A percentile compares a stretch with the other conserved stretches of the same genome.
phyloP scores from a whole-genome alignment of 2,797 vertebrate species.

The Iguana delicatissima region DNA sequence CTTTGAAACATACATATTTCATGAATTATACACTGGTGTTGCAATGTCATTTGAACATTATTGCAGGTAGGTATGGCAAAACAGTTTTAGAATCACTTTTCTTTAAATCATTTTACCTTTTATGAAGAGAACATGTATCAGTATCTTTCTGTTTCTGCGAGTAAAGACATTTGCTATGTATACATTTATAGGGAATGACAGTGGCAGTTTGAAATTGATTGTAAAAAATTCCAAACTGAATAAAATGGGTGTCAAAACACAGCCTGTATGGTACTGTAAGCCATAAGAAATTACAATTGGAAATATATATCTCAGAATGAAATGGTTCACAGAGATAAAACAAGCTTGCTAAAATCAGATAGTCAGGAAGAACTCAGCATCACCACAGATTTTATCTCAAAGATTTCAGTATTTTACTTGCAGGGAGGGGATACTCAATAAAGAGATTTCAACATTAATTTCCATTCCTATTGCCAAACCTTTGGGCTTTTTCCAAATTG shows the following conservation, averaged over 20 bases:
- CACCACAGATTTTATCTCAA: conserved; percentile 8
- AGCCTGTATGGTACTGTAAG: conserved; percentile 46
- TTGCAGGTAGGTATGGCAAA: neutral
- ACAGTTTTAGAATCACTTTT: neutral
- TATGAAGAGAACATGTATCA: conserved; percentile 1
- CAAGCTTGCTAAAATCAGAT: conserved; percentile 8
- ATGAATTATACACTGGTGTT: neutral
- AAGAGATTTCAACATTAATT: conserved; percentile 19
- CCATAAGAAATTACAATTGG: conserved; percentile 45
- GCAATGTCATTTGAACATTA: neutral
- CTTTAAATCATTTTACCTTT: neutral
- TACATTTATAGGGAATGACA: conserved; percentile 1
- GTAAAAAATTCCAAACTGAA: conserved; percentile 45
- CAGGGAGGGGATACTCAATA: conserved; percentile 15
- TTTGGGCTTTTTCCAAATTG: neutral
- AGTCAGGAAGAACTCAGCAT: conserved; percentile 1
- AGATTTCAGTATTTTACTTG: conserved; percentile 23
- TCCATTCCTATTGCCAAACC: neutral
- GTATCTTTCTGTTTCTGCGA: neutral
- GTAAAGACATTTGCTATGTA: neutral
- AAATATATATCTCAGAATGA: conserved; percentile 45
- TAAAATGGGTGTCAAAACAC: conserved; percentile 37
- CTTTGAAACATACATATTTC: neutral
- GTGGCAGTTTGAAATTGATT: conserved; percentile 1
- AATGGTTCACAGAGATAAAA: conserved; percentile 38